Conservation (phyloP, 2,888 invertebrate genomes). For the Cephus pygmeus region DNA sequence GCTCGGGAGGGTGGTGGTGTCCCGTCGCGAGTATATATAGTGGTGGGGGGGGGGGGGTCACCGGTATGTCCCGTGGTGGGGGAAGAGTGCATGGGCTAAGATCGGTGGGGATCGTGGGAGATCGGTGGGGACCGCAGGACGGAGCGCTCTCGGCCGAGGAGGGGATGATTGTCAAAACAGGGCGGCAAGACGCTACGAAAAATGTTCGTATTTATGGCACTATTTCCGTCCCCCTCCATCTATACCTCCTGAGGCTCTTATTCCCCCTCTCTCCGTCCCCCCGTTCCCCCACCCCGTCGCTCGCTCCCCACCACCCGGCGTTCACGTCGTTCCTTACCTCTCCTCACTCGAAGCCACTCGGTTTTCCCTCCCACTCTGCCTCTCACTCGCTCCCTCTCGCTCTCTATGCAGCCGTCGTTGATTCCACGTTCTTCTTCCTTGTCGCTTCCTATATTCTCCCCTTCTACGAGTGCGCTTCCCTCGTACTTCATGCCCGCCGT, state of each 20-base stretch:
- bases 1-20: conserved; percentile 2
- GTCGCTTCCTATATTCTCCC: conserved; percentile 20
- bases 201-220: conserved; percentile 61
- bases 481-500: conserved; percentile 1
- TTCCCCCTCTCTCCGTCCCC: not conserved
- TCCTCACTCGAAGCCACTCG: conserved; percentile 16
- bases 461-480: conserved; percentile 17
- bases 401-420: conserved; percentile 1
- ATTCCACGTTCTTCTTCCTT: conserved; percentile 25
- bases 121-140: conserved; percentile 8
- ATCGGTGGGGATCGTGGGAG: not conserved
- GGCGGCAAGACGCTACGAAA: conserved; percentile 57
- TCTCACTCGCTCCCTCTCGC: conserved; percentile 20
- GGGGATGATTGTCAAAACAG: conserved; percentile 60
- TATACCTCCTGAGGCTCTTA: not conserved
- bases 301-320: conserved; percentile 2
- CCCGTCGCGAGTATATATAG: conserved; percentile 9
- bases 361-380: conserved; percentile 35
- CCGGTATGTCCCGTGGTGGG: conserved; percentile 5
- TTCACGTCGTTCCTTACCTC: conserved; percentile 17
- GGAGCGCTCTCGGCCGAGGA: conserved; percentile 20
- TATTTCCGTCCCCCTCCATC: conserved; percentile 48
- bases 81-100: not conserved
- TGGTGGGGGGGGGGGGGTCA: not conserved
- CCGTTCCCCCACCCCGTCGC: conserved; percentile 6